A percentile compares a stretch with the other conserved stretches of the same genome.
Conservation (phyloP, 2,797 vertebrate species). For the Pseudocheirus occidentalis region DNA sequence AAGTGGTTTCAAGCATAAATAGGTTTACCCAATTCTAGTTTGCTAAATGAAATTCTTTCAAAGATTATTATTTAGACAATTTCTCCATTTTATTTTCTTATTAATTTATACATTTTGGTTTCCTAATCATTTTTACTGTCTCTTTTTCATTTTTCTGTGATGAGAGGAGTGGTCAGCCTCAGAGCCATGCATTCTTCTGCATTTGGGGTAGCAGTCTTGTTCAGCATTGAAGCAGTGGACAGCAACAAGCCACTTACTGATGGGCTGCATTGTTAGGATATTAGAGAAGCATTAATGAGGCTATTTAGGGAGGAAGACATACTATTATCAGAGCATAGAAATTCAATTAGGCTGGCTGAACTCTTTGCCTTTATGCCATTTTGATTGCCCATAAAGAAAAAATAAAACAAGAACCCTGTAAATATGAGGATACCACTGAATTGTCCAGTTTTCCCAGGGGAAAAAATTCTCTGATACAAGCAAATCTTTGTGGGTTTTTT, state of each 20-base stretch:
- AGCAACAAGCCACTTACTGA: background rate
- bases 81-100: background rate
- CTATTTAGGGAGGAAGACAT: background rate
- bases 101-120: background rate
- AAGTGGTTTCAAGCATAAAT: background rate
- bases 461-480: background rate
- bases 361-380: background rate
- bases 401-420: background rate
- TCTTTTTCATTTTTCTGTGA: background rate
- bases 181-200: background rate
- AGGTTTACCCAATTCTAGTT: background rate
- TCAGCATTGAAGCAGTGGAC: background rate
- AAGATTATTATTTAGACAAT: background rate
- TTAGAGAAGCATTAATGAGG: background rate
- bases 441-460: background rate
- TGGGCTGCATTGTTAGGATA: background rate
- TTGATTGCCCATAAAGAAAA: background rate
- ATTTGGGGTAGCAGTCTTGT: conserved; percentile 23
- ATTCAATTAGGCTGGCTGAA: background rate
- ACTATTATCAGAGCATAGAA: background rate
- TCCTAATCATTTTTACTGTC: background rate
- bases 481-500: too few species aligned
- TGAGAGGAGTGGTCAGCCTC: background rate
- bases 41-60: background rate
- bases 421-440: background rate